Base-by-base conservation (phyloP, 2,888 invertebrate genomes). In the Coecobrya sp. region DNA sequence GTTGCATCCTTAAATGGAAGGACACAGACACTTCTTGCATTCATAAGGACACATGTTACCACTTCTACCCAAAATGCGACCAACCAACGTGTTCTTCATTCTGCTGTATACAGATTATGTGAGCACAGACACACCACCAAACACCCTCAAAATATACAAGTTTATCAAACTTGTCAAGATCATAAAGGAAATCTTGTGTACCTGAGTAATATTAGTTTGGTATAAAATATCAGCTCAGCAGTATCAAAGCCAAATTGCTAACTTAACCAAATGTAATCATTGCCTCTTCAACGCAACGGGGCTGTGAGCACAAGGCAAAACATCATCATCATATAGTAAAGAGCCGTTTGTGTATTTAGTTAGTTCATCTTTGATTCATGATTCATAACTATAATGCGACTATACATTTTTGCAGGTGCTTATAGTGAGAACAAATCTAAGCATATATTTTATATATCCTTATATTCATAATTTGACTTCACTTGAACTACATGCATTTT, bases 381-480 rank as follows among this genome's bases (percentile, higher is more conserved):
- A n/a, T 7, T 42, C 42, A 55, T 81, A 55, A 22, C 5, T 68
- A 8, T 68, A 68, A 4, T 36, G 36, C 36, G 36, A n/a, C n/a
- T 36, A 36, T 36, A 36, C 36, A 36, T 36, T 36, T 2, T 36
- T 2, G 36, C 36, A 73, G 70, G 42, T 73, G 42, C 42, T 45
- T 19, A n/a, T 52, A 76, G 62, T 65, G 11, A 84, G 36, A 62
- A 22, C 22, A 42, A 84, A 59, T 36, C 84, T 65, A 84, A 65
- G 49, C 30, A 89, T 89, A 70, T n/a, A n/a, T n/a, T n/a, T n/a
- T n/a, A n/a, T n/a, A n/a, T n/a, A n/a, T n/a, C n/a, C n/a, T 82
- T 36, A 89, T 89, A 89, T 84, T 89, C 84, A 89, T 89, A 45
- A 36, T 76, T 90, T 86, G 76, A 90, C 90, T 90, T 90, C 79